These are phyloP conservation scores for Colletes latitarsis DNA, from an alignment of 1,140 invertebrate species.

Conservation along the genomic window DNA sequence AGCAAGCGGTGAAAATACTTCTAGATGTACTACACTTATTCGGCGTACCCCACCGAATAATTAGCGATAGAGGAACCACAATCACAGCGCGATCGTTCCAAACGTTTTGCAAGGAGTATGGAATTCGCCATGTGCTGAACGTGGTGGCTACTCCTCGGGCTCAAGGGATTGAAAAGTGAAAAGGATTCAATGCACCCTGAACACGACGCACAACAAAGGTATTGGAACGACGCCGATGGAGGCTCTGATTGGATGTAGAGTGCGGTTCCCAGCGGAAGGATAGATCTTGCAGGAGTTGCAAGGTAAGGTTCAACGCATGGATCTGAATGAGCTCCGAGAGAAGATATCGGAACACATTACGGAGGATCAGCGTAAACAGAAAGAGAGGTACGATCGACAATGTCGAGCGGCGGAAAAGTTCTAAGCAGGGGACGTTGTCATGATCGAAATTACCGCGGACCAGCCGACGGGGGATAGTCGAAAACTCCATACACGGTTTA, in stretches of 20 bases:
- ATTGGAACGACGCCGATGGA: not conserved
- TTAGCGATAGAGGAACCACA: too few species aligned
- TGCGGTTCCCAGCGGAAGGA: not conserved
- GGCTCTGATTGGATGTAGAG: not conserved
- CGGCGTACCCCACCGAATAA: too few species aligned
- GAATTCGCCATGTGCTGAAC: too few species aligned
- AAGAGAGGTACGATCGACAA: too few species aligned
- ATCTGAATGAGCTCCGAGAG: not conserved
- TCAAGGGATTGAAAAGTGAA: not conserved
- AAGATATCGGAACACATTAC: too few species aligned
- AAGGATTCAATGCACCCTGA: conserved; percentile 1
- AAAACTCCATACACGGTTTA: conserved; percentile 7
- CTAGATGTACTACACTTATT: too few species aligned
- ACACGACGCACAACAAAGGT: conserved; percentile 11
- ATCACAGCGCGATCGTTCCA: too few species aligned
- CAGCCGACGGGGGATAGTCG: not conserved
- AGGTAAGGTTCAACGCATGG: not conserved
- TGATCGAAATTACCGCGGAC: conserved; percentile 20
- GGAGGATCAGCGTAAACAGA: too few species aligned
- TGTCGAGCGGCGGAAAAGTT: not conserved
- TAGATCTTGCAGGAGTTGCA: not conserved
- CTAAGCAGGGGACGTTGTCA: not conserved
- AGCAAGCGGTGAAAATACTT: too few species aligned
- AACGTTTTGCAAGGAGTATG: too few species aligned
- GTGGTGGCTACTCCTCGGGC: too few species aligned